Conservation (phyloP, 2,113 vertebrate species). For the Pituophis catenifer region DNA sequence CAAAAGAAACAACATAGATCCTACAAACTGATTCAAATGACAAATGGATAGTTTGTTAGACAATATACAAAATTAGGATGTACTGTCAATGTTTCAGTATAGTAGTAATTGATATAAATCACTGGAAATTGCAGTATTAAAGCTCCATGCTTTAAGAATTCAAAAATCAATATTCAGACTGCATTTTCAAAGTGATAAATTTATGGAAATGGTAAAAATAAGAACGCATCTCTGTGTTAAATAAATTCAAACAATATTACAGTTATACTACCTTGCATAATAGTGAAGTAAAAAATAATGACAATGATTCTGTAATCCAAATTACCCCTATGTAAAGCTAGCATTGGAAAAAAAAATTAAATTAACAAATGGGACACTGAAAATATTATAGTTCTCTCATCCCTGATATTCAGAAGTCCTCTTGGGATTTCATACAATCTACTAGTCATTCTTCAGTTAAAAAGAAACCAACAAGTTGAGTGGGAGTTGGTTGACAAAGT, state of each 20-base stretch:
- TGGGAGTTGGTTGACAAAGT: constrained; percentile 34
- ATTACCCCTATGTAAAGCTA: constrained; percentile 19
- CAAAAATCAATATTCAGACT: constrained; percentile 14
- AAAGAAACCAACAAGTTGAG: constrained; percentile 40
- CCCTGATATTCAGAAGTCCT: constrained; percentile 26
- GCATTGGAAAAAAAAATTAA: not conserved
- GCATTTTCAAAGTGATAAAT: constrained; percentile 2
- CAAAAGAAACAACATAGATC: not conserved
- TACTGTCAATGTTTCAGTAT: constrained; percentile 18
- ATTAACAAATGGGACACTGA: constrained; percentile 30
- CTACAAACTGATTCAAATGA: not conserved
- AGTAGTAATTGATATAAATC: constrained; percentile 44
- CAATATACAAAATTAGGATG: constrained; percentile 27
- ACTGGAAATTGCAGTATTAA: constrained; percentile 20
- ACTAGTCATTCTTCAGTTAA: constrained; percentile 24
- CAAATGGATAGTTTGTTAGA: constrained; percentile 20
- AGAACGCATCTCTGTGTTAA: constrained; percentile 11
- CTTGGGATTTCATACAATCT: constrained; percentile 41
- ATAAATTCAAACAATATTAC: constrained; percentile 21
- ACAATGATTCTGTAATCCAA: constrained; percentile 22
- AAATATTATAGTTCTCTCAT: constrained; percentile 37
- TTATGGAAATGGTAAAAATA: constrained; percentile 16
- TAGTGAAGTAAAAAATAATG: constrained; percentile 26
- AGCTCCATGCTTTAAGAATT: not conserved
- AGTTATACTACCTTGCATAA: constrained; percentile 25